Conservation (phyloP, 1,140 invertebrate species). For the Aphaenogaster rudis region DNA sequence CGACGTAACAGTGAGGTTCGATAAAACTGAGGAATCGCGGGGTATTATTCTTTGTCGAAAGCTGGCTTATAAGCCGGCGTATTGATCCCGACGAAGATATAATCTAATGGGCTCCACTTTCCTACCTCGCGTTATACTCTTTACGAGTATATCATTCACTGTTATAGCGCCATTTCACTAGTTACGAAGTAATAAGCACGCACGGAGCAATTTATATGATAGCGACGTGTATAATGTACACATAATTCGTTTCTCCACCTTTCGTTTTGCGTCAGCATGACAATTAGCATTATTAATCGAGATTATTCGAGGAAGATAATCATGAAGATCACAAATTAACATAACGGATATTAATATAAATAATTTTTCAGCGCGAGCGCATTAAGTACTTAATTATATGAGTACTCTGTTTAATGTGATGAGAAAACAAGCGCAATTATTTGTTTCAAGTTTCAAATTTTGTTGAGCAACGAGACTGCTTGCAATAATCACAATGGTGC, state of each 20-base stretch:
- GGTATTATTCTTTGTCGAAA: constrained; percentile 58
- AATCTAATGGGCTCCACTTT: constrained; percentile 54
- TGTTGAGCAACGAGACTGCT: neutral
- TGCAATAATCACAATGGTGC: constrained; percentile 19
- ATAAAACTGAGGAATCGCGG: constrained; percentile 41
- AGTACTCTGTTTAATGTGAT: neutral
- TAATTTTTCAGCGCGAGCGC: neutral
- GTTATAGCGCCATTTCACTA: constrained; percentile 53
- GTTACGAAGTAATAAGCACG: constrained; percentile 57
- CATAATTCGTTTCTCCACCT: constrained; percentile 38
- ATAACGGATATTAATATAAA: constrained; percentile 9
- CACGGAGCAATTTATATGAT: constrained; percentile 51
- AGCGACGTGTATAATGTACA: constrained; percentile 40
- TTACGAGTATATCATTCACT: constrained; percentile 59
- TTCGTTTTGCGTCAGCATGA: constrained; percentile 4
- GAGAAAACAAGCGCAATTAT: neutral
- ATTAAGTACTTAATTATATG: neutral
- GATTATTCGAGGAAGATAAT: constrained; percentile 17
- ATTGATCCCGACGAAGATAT: constrained; percentile 59
- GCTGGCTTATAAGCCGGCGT: constrained; percentile 42
- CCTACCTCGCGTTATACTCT: constrained; percentile 50
- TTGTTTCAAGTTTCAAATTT: constrained; percentile 20
- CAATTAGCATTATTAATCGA: constrained; percentile 34
- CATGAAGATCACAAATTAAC: neutral
- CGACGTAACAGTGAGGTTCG: constrained; percentile 2